A percentile compares a stretch with the other conserved stretches of the same genome.
Conservation (phyloP, 2,888 invertebrate genomes). For the Erebia aethiops region DNA sequence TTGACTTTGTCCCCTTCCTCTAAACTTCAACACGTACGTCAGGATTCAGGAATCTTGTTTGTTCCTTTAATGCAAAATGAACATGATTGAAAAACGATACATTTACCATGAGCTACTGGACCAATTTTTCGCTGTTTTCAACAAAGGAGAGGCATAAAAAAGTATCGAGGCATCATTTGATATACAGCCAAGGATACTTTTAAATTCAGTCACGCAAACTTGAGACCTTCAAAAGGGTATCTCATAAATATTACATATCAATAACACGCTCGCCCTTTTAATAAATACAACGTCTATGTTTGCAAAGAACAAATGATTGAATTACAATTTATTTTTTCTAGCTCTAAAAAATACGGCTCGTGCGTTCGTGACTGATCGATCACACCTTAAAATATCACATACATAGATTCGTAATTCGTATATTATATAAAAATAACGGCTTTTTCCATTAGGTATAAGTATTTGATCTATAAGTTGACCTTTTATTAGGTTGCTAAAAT, state of each 20-base stretch:
- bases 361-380: conserved; percentile 26
- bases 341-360: not conserved
- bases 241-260: conserved; percentile 38
- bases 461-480: not conserved
- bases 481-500: conserved; percentile 1
- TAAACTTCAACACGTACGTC: too few species aligned
- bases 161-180: conserved; percentile 21
- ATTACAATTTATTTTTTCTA: conserved; percentile 6
- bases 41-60: too few species aligned
- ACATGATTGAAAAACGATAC: not conserved
- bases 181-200: conserved; percentile 26
- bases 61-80: too few species aligned
- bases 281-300: conserved; percentile 26
- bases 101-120: not conserved
- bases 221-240: conserved; percentile 40
- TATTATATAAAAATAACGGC: not conserved
- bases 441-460: not conserved
- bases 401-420: not conserved
- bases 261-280: conserved; percentile 30
- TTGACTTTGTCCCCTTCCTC: too few species aligned
- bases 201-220: conserved; percentile 38
- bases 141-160: conserved; percentile 14
- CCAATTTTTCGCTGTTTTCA: conserved; percentile 16
- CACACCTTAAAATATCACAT: not conserved
- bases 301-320: conserved; percentile 22